A percentile compares a stretch with the other conserved stretches of the same genome.
These are phyloP conservation scores for Metaphire vulgaris DNA, from an alignment of 1,140 invertebrate species.

Conservation along the genomic window DNA sequence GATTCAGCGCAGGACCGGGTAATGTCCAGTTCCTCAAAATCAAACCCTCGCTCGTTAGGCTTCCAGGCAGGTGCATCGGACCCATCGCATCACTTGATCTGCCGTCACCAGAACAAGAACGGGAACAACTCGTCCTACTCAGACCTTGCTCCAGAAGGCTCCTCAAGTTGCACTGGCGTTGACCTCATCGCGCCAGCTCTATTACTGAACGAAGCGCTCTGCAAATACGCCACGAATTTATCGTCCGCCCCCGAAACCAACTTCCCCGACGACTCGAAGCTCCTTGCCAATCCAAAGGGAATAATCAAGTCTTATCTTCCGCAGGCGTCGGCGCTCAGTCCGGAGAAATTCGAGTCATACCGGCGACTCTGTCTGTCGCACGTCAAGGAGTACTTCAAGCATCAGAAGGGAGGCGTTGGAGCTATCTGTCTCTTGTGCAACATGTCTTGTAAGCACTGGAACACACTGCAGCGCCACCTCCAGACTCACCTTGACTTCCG, in stretches of 20 bases:
- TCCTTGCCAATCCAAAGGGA: conserved; percentile 17
- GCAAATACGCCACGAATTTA: neutral
- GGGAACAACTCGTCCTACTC: neutral
- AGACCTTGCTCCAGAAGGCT: neutral
- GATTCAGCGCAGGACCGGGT: neutral
- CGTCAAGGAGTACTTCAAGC: conserved; percentile 14
- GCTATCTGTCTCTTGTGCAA: conserved; percentile 26
- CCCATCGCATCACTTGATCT: neutral
- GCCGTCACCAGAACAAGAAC: neutral
- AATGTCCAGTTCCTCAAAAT: neutral
- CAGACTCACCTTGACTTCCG: conserved; percentile 26
- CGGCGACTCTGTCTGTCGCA: conserved; percentile 6
- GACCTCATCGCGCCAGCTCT: conserved; percentile 1
- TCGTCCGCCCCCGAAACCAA: neutral
- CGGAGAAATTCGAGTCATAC: conserved; percentile 13
- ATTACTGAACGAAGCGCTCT: neutral
- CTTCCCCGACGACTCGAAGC: conserved; percentile 16
- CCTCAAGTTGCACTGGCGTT: neutral
- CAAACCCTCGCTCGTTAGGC: neutral
- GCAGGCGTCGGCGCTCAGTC: neutral
- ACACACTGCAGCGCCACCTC: conserved; percentile 25
- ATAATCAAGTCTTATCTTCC: conserved; percentile 14
- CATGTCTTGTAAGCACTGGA: conserved; percentile 11
- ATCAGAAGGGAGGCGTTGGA: conserved; percentile 7
- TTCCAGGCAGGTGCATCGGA: neutral